A percentile compares a stretch with the other conserved stretches of the same genome.
These are phyloP conservation scores for Bugulina stolonifera DNA, from an alignment of 2,888 invertebrate species.

Conservation along the genomic window DNA sequence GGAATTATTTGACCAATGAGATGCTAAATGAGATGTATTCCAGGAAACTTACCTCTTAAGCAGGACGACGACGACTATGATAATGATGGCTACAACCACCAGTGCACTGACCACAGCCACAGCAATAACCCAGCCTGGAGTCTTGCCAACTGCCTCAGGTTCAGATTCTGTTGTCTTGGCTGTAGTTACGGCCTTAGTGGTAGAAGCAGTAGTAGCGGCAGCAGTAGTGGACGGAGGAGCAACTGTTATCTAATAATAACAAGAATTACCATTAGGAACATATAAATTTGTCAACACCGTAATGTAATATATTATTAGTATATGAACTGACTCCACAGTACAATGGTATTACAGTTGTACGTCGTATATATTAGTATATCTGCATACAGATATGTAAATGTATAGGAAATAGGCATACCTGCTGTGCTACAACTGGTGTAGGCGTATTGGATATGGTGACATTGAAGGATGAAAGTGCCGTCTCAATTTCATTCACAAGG, in stretches of 20 bases:
- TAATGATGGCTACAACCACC: neutral
- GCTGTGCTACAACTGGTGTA: too few relatives aligned
- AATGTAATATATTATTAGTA: too few relatives aligned
- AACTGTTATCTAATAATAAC: neutral
- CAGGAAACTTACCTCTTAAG: constrained; percentile 8
- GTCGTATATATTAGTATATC: too few relatives aligned
- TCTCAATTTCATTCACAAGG: neutral
- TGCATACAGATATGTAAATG: too few relatives aligned
- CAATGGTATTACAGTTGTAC: too few relatives aligned
- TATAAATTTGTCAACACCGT: too few relatives aligned
- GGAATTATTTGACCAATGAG: too few relatives aligned
- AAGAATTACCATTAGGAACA: too few relatives aligned
- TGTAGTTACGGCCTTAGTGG: neutral
- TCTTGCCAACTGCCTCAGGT: neutral
- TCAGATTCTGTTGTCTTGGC: neutral
- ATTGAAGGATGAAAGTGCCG: neutral
- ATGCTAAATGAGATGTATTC: neutral
- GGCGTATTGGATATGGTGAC: neutral
- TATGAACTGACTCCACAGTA: too few relatives aligned
- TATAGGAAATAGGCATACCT: too few relatives aligned
- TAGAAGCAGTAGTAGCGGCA: neutral
- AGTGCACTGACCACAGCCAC: neutral
- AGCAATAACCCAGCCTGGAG: constrained; percentile 1
- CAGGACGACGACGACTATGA: neutral
- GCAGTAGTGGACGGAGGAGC: neutral